A percentile compares a stretch with the other conserved stretches of the same genome.
Evolutionary conservation across 2,113 vertebrate species (phyloP).

Genomic region (Paralichthys olivaceus): DNA sequence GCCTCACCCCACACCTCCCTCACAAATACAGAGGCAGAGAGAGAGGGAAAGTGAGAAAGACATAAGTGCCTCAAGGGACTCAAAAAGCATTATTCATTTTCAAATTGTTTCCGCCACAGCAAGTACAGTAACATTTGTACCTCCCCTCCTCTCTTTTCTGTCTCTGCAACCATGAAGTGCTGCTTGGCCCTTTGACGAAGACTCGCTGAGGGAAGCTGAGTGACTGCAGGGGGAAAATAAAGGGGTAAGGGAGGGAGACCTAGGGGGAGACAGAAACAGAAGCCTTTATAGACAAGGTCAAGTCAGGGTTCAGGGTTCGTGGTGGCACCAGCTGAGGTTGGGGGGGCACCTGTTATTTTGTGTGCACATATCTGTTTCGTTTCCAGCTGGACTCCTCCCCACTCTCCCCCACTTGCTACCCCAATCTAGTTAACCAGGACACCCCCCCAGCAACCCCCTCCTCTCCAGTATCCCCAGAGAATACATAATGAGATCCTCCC

Average conservation of each 20-base stretch:
- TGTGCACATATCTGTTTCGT: constrained; percentile 79
- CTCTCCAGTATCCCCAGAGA: constrained; percentile 69
- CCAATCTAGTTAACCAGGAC: constrained; percentile 92
- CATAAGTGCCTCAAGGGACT: constrained; percentile 86
- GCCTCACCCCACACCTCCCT: constrained; percentile 59
- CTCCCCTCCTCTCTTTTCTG: constrained; percentile 31
- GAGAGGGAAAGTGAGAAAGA: constrained; percentile 77
- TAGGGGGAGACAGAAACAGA: constrained; percentile 42
- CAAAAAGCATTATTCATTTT: constrained; percentile 94
- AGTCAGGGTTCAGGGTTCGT: constrained; percentile 85
- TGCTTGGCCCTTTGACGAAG: constrained; percentile 61
- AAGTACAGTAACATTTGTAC: constrained; percentile 91
- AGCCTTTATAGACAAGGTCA: constrained; percentile 92
- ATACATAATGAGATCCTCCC: constrained; percentile 78
- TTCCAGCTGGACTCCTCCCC: constrained; percentile 74
- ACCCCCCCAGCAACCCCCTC: constrained; percentile 12
- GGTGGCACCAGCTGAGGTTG: constrained; percentile 94
- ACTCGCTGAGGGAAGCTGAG: constrained; percentile 39
- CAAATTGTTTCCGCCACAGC: constrained; percentile 93
- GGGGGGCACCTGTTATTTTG: constrained; percentile 94
- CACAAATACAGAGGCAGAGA: constrained; percentile 47
- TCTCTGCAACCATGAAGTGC: constrained; percentile 45
- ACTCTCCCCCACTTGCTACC: constrained; percentile 72
- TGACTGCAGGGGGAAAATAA: constrained; percentile 11
- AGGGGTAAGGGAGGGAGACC: constrained; percentile 47